phyloP scores from a whole-genome alignment of 2,113 vertebrate genomes.

The Orcinus orca region DNA sequence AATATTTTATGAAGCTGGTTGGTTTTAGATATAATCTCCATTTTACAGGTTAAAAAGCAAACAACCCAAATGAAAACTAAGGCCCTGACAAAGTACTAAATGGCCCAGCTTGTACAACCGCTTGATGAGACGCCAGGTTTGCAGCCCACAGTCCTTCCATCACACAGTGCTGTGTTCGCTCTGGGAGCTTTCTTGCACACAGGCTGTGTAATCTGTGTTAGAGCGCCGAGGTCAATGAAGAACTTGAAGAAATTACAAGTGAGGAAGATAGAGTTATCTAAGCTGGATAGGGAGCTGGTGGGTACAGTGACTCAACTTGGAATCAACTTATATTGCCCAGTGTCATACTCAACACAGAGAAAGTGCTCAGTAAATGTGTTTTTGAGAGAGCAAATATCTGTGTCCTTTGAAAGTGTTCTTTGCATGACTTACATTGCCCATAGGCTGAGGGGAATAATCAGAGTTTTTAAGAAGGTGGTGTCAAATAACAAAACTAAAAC shows the following conservation, averaged over 20 bases:
- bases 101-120: background rate
- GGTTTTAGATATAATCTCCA: constrained; percentile 7
- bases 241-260: constrained; percentile 28
- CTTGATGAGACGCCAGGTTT: background rate
- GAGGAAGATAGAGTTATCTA: background rate
- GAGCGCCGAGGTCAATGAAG: background rate
- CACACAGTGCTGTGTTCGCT: background rate
- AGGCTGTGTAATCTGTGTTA: background rate
- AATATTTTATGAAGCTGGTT: background rate
- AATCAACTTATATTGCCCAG: background rate
- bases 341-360: background rate
- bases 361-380: background rate
- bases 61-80: background rate
- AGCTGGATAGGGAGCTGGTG: background rate
- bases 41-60: constrained; percentile 17
- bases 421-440: background rate
- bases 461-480: background rate
- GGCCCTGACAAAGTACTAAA: background rate
- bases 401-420: background rate
- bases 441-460: background rate
- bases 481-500: background rate
- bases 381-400: background rate
- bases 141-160: background rate
- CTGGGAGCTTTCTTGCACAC: background rate
- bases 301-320: background rate